Evolutionary conservation across 2,888 invertebrate genomes (phyloP).

Genomic region (Drosophila neutralis): DNA sequence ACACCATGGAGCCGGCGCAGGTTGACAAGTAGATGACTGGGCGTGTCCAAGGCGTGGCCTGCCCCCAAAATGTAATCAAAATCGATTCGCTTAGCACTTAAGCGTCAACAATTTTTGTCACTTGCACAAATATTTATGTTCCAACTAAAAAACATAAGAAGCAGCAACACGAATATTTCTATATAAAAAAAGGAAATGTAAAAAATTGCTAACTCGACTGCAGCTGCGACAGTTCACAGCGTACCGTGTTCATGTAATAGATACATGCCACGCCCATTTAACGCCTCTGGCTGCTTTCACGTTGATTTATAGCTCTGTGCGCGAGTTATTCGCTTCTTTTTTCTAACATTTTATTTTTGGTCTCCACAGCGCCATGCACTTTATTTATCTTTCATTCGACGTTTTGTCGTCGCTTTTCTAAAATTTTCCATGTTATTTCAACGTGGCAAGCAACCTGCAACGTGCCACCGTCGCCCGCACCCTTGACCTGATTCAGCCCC

Average conservation of each 20-base stretch:
- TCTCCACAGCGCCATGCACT: constrained; percentile 47
- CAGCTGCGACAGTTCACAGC: constrained; percentile 74
- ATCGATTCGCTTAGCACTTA: constrained; percentile 61
- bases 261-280: constrained; percentile 57
- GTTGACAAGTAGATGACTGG: constrained; percentile 72
- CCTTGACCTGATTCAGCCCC: constrained; percentile 9
- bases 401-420: constrained; percentile 78
- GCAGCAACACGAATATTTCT: constrained; percentile 2
- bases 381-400: constrained; percentile 81
- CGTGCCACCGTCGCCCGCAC: constrained; percentile 5
- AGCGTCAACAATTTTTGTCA: constrained; percentile 62
- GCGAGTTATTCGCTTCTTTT: constrained; percentile 56
- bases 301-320: constrained; percentile 72
- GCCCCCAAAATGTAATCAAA: constrained; percentile 54
- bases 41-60: constrained; percentile 12
- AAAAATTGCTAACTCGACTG: constrained; percentile 61
- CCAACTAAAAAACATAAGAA: constrained; percentile 31
- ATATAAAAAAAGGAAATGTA: constrained; percentile 15
- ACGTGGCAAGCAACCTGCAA: constrained; percentile 62
- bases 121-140: constrained; percentile 69
- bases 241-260: constrained; percentile 61
- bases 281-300: constrained; percentile 61
- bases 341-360: constrained; percentile 60
- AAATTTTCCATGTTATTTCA: constrained; percentile 77
- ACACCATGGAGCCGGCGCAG: constrained; percentile 90